Conservation (phyloP, 2,113 vertebrate genomes). For the Menura novaehollandiae region DNA sequence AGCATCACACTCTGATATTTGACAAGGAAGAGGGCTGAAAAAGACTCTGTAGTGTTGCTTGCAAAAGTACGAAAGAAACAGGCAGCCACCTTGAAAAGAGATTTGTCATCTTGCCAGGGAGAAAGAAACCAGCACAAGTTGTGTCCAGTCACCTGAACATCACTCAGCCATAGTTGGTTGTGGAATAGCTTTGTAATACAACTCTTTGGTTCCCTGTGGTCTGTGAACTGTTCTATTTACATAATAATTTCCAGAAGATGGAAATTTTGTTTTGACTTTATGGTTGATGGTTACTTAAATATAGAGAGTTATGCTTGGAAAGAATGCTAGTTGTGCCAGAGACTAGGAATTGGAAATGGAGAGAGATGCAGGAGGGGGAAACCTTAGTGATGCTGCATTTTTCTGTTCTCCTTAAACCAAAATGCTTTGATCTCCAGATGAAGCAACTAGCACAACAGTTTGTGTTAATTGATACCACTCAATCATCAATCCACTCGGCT, state of each 20-base stretch:
- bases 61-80: background rate
- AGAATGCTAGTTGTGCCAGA: background rate
- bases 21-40: background rate
- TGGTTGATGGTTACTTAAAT: background rate
- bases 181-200: background rate
- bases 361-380: background rate
- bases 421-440: background rate
- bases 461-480: constrained; percentile 15
- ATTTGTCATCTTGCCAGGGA: background rate
- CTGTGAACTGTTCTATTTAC: background rate
- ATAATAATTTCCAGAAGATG: background rate
- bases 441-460: constrained; percentile 6
- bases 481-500: background rate
- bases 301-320: background rate
- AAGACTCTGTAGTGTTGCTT: background rate
- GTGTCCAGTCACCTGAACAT: background rate
- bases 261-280: background rate
- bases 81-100: background rate
- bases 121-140: background rate
- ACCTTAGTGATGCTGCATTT: background rate
- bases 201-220: background rate
- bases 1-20: background rate
- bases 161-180: background rate
- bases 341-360: background rate
- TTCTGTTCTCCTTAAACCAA: background rate